Evolutionary conservation across 2,888 invertebrate species (phyloP).

Genomic region (Drosophila fungiperda): DNA sequence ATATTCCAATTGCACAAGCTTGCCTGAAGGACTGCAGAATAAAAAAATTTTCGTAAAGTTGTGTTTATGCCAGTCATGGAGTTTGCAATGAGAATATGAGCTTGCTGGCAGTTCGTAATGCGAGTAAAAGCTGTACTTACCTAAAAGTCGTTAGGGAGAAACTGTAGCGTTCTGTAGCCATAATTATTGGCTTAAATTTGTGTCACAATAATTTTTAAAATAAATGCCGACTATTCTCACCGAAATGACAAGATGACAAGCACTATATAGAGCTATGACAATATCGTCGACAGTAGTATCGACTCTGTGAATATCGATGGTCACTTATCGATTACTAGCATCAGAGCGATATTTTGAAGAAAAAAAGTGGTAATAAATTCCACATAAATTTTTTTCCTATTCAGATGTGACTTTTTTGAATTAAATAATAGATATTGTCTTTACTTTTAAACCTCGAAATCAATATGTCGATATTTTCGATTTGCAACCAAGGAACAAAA

Average conservation of each 20-base stretch:
- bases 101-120: no score
- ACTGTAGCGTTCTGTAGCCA: slow-evolving; percentile 98
- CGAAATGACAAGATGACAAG: slow-evolving; percentile 80
- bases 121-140: slow-evolving; percentile 81
- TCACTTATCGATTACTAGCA: background rate
- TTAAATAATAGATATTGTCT: background rate
- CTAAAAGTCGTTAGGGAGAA: slow-evolving; percentile 94
- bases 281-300: slow-evolving; percentile 30
- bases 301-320: background rate
- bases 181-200: slow-evolving; percentile 81
- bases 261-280: slow-evolving; percentile 55
- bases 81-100: slow-evolving; percentile 13
- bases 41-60: slow-evolving; percentile 19
- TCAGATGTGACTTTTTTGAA: background rate
- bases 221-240: slow-evolving; percentile 55
- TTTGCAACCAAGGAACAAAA: background rate
- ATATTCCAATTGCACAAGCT: slow-evolving; percentile 99
- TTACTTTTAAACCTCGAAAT: background rate
- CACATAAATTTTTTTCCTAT: background rate
- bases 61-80: slow-evolving; percentile 76
- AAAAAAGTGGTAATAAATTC: background rate
- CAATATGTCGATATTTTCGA: background rate
- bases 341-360: background rate
- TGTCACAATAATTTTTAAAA: slow-evolving; percentile 44
- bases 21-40: slow-evolving; percentile 96